Conservation (phyloP, 2,113 vertebrate species). For the Carollia perspicillata region DNA sequence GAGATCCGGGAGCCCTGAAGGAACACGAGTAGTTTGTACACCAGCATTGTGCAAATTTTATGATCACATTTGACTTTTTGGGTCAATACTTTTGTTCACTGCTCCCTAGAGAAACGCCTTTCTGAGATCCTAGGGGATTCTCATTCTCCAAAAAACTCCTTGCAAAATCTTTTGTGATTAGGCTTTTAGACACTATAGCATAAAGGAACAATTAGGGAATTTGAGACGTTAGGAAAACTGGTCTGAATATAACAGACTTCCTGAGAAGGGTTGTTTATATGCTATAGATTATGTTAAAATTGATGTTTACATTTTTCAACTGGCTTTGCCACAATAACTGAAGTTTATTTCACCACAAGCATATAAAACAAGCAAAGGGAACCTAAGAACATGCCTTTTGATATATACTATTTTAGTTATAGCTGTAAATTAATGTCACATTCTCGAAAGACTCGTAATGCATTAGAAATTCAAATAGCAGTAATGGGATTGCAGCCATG, state of each 20-base stretch:
- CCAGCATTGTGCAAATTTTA: not conserved
- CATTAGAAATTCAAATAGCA: slow-evolving; percentile 40
- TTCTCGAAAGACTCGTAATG: slow-evolving; percentile 15
- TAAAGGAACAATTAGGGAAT: not conserved
- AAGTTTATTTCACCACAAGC: not conserved
- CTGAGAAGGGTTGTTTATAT: not conserved
- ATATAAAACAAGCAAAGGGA: not conserved
- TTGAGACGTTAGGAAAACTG: not conserved
- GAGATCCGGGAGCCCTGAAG: not conserved
- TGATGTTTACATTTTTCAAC: not conserved
- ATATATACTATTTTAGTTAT: slow-evolving; percentile 11
- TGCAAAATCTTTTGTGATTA: not conserved
- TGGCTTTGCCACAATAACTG: not conserved
- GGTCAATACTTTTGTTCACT: not conserved
- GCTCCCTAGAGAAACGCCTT: not conserved
- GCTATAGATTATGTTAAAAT: not conserved
- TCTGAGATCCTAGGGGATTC: not conserved
- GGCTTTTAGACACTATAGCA: not conserved
- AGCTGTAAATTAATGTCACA: slow-evolving; percentile 38
- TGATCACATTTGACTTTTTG: not conserved
- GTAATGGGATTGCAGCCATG: not conserved
- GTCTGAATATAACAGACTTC: not conserved
- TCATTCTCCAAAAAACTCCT: not conserved
- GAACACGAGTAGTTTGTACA: not conserved
- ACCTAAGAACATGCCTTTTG: not conserved